Evolutionary conservation across 1,140 invertebrate species (phyloP).

Genomic region (Condylostylus longicornis): DNA sequence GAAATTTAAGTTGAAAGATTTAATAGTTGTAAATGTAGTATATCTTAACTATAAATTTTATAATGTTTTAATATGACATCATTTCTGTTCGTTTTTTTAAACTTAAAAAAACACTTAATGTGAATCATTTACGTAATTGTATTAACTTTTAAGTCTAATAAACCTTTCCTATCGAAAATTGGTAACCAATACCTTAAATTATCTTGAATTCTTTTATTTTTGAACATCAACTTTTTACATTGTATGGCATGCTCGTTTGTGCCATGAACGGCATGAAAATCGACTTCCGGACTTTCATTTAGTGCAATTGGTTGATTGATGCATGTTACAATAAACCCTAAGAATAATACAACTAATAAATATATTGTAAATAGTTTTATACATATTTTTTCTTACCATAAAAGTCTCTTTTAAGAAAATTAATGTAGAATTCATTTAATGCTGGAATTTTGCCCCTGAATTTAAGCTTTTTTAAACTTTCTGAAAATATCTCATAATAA

Average conservation of each 20-base stretch:
- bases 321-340: slow-evolving; percentile 22
- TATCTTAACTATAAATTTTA: too few relatives aligned
- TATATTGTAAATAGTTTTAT: background rate
- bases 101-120: too few relatives aligned
- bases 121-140: too few relatives aligned
- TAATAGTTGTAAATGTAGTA: too few relatives aligned
- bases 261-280: slow-evolving; percentile 23
- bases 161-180: slow-evolving; percentile 16
- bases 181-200: slow-evolving; percentile 16
- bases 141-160: slow-evolving; percentile 24
- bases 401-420: slow-evolving; percentile 20
- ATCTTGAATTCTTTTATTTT: slow-evolving; percentile 13
- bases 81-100: too few relatives aligned
- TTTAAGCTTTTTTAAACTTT: slow-evolving; percentile 16
- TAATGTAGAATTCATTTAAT: slow-evolving; percentile 18
- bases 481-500: slow-evolving; percentile 17
- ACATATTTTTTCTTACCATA: slow-evolving; percentile 16
- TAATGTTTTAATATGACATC: too few relatives aligned
- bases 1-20: too few relatives aligned
- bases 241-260: slow-evolving; percentile 17
- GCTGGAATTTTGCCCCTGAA: slow-evolving; percentile 20
- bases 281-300: slow-evolving; percentile 22
- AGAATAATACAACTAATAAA: background rate
- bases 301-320: slow-evolving; percentile 17
- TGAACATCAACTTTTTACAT: slow-evolving; percentile 21